A percentile compares a stretch with the other conserved stretches of the same genome.
phyloP scores from a whole-genome alignment of 2,797 vertebrate species.

The Gambelia wislizenii region DNA sequence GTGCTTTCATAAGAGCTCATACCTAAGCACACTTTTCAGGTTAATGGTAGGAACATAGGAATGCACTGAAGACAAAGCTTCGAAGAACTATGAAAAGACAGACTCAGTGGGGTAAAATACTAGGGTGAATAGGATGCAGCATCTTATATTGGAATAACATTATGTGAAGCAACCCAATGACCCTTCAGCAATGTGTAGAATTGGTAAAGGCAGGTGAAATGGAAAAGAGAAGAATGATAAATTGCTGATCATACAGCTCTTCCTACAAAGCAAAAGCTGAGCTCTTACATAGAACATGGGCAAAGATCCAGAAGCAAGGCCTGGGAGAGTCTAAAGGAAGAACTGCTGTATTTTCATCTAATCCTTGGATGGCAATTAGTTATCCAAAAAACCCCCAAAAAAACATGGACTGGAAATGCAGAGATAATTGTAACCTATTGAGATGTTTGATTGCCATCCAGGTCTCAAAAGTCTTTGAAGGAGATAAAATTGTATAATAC shows the following conservation, averaged over 20 bases:
- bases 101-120: conserved; percentile 3
- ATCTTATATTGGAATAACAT: conserved; percentile 9
- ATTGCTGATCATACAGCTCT: background rate
- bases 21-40: background rate
- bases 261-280: conserved; percentile 7
- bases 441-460: background rate
- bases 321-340: conserved; percentile 13
- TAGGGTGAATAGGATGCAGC: background rate
- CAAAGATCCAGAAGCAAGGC: conserved; percentile 8
- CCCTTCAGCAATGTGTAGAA: conserved; percentile 6
- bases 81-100: conserved; percentile 23
- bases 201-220: conserved; percentile 47
- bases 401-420: background rate
- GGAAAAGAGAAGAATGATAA: conserved; percentile 42
- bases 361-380: background rate
- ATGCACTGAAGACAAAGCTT: background rate
- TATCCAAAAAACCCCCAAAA: too few relatives aligned
- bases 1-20: background rate
- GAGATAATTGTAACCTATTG: background rate
- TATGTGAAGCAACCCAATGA: conserved; percentile 22
- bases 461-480: background rate
- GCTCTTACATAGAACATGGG: background rate
- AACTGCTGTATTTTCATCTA: conserved; percentile 14
- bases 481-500: background rate
- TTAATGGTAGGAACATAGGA: background rate